These are phyloP conservation scores for Patagioenas fasciata DNA, from an alignment of 2,113 vertebrate genomes.

Conservation along the genomic window DNA sequence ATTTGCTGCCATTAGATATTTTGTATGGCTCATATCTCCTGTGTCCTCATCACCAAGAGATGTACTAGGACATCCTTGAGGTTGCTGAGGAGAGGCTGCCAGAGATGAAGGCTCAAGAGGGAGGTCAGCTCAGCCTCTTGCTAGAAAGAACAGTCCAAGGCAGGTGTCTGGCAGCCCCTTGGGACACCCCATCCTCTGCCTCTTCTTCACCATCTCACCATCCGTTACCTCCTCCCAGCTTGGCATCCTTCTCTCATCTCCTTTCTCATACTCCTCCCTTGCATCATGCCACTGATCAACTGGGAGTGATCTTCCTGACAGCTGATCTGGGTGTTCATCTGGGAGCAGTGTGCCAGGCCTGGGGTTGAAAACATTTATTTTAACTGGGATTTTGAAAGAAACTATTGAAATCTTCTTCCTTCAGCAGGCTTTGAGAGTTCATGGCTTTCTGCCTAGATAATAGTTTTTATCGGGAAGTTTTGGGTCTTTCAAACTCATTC, in stretches of 20 bases:
- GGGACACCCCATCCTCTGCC: background rate
- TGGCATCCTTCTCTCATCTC: background rate
- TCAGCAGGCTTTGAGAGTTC: background rate
- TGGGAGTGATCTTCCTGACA: background rate
- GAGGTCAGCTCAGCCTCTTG: background rate
- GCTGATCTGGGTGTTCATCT: background rate
- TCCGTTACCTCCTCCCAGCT: background rate
- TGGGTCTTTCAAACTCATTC: background rate
- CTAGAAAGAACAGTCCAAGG: background rate
- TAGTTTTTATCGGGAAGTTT: background rate
- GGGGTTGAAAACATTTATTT: background rate
- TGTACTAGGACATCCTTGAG: background rate
- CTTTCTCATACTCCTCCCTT: background rate
- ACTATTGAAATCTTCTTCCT: background rate
- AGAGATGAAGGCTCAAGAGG: background rate
- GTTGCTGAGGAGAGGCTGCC: background rate
- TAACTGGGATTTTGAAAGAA: background rate
- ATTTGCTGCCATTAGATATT: background rate
- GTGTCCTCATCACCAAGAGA: background rate
- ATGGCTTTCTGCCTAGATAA: background rate
- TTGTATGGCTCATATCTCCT: background rate
- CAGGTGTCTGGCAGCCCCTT: background rate
- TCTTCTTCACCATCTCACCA: background rate
- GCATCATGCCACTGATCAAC: accelerated
- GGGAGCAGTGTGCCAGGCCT: background rate